Evolutionary conservation across 35 echinoderm and acorn worm species (phyloP), one percentile per base, ranked within the genome.

Genomic region (Ophioderma brevispina): DNA sequence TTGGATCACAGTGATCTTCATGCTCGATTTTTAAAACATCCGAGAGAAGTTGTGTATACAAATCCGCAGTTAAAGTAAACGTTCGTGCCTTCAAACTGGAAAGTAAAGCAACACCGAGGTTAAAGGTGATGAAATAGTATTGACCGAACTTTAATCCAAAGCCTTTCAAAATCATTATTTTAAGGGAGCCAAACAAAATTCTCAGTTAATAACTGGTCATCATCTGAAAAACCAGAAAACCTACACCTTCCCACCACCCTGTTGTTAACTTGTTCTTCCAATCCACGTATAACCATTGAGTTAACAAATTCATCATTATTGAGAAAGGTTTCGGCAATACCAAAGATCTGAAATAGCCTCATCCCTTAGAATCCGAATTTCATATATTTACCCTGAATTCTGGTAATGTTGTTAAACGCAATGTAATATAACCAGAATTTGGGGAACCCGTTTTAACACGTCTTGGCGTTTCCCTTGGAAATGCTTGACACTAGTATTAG

Each of bases 131-230:
- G n/a, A n/a, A n/a, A n/a, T n/a, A n/a, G n/a, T n/a, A n/a, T n/a
- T n/a, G n/a, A n/a, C n/a, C n/a, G n/a, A n/a, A n/a, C n/a, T n/a
- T n/a, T n/a, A n/a, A n/a, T n/a, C n/a, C n/a, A n/a, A n/a, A n/a
- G n/a, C n/a, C 55, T n/a, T n/a, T n/a, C n/a, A n/a, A n/a, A n/a
- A n/a, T n/a, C n/a, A n/a, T n/a, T n/a, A n/a, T n/a, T 8, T 30
- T 52, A 55, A 42, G n/a, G n/a, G n/a, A 84, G 15, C 55, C 39
- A 84, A 84, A 84, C 55, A 84, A 25, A 55, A 52, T 84, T 5
- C 81, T n/a, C n/a, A n/a, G 31, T 84, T 25, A 3, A 84, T 28
- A 52, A 84, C 42, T n/a, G 19, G 55, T 38, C 59, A 25, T 8
- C 49, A 17, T 39, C 15, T 84, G 49, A 4, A 42, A 84, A 14